These are phyloP conservation scores for Acrossocheilus fasciatus DNA, from an alignment of 2,797 vertebrate species.

Conservation along the genomic window DNA sequence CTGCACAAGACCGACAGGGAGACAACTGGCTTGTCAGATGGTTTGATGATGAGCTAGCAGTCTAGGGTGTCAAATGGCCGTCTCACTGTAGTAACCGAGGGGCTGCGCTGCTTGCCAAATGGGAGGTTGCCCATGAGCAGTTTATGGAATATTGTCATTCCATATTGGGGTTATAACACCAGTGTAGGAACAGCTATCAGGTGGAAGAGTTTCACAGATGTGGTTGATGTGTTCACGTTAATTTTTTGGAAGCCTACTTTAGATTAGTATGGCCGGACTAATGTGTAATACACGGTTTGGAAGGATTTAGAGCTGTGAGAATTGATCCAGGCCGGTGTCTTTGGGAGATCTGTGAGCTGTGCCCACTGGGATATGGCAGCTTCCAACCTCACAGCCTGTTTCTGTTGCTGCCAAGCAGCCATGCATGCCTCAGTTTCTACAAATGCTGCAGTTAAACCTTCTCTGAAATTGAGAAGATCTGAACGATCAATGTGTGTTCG, in stretches of 20 bases:
- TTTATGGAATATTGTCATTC: constrained; percentile 39
- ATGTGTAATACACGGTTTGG: constrained; percentile 20
- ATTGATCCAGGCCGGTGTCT: constrained; percentile 39
- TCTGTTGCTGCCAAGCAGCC: constrained; percentile 48
- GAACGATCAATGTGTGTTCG: not conserved
- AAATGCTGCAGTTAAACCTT: constrained; percentile 29
- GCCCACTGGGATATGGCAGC: constrained; percentile 48
- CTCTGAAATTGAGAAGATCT: constrained; percentile 12
- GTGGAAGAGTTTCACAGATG: constrained; percentile 20
- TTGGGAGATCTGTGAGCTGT: constrained; percentile 43
- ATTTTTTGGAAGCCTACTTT: constrained; percentile 19
- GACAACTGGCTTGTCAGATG: constrained; percentile 49
- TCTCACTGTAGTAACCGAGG: constrained; percentile 29
- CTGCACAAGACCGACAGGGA: constrained; percentile 18
- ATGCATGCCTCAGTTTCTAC: constrained; percentile 32
- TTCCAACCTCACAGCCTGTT: constrained; percentile 49
- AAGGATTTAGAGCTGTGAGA: constrained; percentile 34
- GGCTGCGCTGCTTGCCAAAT: constrained; percentile 36
- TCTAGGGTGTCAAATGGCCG: constrained; percentile 48
- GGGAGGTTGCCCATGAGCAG: not conserved
- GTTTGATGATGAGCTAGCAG: constrained; percentile 45
- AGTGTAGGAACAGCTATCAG: constrained; percentile 25
- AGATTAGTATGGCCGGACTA: not conserved
- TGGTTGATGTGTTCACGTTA: not conserved
- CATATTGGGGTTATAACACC: constrained; percentile 23